A percentile compares a stretch with the other conserved stretches of the same genome.
phyloP scores from a whole-genome alignment of 2,797 vertebrate species.

The Salarias fasciatus region DNA sequence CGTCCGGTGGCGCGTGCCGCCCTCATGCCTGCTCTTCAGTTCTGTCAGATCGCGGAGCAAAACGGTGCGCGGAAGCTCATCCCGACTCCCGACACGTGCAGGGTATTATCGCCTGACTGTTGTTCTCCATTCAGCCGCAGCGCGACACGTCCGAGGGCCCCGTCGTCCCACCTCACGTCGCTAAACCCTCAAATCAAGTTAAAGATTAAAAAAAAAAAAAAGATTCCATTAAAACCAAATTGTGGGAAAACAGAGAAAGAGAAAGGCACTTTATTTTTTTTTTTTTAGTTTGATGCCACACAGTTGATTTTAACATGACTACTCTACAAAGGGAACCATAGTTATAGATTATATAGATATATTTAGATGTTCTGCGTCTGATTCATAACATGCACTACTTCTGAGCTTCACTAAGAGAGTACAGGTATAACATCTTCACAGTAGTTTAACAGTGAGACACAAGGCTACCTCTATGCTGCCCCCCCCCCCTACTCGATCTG shows the following conservation, averaged over 20 bases:
- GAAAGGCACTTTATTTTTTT: conserved; percentile 31
- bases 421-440: conserved; percentile 40
- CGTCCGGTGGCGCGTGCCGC: conserved; percentile 81
- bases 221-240: neutral
- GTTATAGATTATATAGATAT: too few relatives aligned
- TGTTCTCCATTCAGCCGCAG: conserved; percentile 40
- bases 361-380: conserved; percentile 1
- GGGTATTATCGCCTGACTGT: conserved; percentile 66
- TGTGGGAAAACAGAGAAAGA: conserved; percentile 7
- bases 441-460: conserved; percentile 60
- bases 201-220: neutral
- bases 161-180: too few relatives aligned
- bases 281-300: conserved; percentile 19
- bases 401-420: conserved; percentile 29
- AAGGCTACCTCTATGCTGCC: conserved; percentile 75
- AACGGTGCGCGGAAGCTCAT: conserved; percentile 58
- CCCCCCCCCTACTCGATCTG: conserved; percentile 32
- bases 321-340: conserved; percentile 17
- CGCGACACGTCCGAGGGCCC: neutral
- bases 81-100: conserved; percentile 62
- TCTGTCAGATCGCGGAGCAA: conserved; percentile 64
- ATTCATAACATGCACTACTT: conserved; percentile 33
- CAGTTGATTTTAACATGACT: conserved; percentile 18
- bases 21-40: conserved; percentile 81
- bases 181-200: too few relatives aligned